Evolutionary conservation across 2,113 vertebrate species (phyloP).

Genomic region (Cynoglossus semilaevis): DNA sequence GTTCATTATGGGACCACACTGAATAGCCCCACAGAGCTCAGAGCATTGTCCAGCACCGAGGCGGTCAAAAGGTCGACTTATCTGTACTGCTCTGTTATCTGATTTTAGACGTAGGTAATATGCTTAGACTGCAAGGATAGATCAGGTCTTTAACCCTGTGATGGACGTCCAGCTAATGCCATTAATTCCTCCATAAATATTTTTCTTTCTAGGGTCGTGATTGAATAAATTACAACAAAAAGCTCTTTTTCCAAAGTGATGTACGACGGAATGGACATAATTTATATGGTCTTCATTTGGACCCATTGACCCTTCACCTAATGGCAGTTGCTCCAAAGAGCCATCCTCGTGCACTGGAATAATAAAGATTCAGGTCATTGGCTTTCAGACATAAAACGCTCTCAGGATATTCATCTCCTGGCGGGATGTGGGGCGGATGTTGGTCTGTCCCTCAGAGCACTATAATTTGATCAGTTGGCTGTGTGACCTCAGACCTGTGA

Average conservation of each 20-base stretch:
- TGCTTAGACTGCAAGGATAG: slow-evolving; percentile 18
- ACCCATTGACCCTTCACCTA: slow-evolving; percentile 38
- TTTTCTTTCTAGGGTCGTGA: slow-evolving; percentile 37
- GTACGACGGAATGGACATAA: slow-evolving; percentile 18
- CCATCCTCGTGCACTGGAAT: neutral
- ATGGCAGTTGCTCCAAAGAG: slow-evolving; percentile 26
- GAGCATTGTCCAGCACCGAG: slow-evolving; percentile 45
- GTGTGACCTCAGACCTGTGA: slow-evolving; percentile 34
- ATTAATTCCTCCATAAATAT: slow-evolving; percentile 54
- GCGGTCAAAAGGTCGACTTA: slow-evolving; percentile 55
- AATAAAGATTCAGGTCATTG: slow-evolving; percentile 11
- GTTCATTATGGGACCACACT: slow-evolving; percentile 40
- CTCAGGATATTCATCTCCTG: slow-evolving; percentile 26
- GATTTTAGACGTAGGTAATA: slow-evolving; percentile 58
- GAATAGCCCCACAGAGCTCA: slow-evolving; percentile 42
- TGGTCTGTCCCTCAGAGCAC: slow-evolving; percentile 20
- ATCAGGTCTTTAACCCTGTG: slow-evolving; percentile 63
- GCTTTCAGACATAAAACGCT: slow-evolving; percentile 8
- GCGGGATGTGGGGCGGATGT: slow-evolving; percentile 18
- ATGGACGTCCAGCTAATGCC: slow-evolving; percentile 54
- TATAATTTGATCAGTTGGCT: slow-evolving; percentile 34
- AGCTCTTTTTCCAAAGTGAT: slow-evolving; percentile 28
- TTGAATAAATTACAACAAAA: slow-evolving; percentile 25
- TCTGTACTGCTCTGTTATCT: slow-evolving; percentile 52
- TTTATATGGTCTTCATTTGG: slow-evolving; percentile 56